These are phyloP conservation scores for Drosophila sucinea DNA, from an alignment of 1,140 invertebrate species.

Conservation along the genomic window DNA sequence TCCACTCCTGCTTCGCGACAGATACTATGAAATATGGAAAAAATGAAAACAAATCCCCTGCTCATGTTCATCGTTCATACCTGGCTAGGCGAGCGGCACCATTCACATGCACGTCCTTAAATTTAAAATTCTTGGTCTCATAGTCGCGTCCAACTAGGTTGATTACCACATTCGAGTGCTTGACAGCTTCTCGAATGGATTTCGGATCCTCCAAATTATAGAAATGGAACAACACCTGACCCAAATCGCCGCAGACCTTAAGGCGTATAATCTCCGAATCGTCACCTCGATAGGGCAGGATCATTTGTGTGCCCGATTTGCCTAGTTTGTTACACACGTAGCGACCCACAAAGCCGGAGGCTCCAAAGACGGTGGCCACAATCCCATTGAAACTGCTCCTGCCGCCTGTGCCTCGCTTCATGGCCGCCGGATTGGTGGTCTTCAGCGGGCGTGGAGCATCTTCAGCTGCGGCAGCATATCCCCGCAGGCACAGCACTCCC, in stretches of 20 bases:
- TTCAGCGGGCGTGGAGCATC: constrained; percentile 74
- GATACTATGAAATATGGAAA: constrained; percentile 84
- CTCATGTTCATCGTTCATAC: constrained; percentile 51
- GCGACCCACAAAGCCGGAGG: constrained; percentile 93
- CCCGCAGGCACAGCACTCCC: constrained; percentile 69
- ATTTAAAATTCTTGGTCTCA: constrained; percentile 95
- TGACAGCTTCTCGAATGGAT: constrained; percentile 93
- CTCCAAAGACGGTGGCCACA: constrained; percentile 98
- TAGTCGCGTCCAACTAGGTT: constrained; percentile 96
- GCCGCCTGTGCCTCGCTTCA: constrained; percentile 95
- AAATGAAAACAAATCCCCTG: constrained; percentile 69
- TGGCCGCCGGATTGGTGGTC: constrained; percentile 84
- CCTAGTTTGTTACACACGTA: constrained; percentile 95
- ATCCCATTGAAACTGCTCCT: constrained; percentile 98
- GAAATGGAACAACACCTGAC: constrained; percentile 96
- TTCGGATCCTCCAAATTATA: constrained; percentile 94
- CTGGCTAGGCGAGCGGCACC: constrained; percentile 89
- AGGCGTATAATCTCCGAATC: constrained; percentile 89
- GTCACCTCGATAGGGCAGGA: constrained; percentile 96
- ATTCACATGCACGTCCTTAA: constrained; percentile 91
- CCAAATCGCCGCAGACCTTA: constrained; percentile 96
- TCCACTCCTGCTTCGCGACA: constrained; percentile 91
- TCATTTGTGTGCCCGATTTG: constrained; percentile 93
- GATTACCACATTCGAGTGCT: constrained; percentile 98
- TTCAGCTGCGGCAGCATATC: constrained; percentile 61